phyloP scores from a whole-genome alignment of 2,113 vertebrate species.

The Cyprinodon brontotheroides region DNA sequence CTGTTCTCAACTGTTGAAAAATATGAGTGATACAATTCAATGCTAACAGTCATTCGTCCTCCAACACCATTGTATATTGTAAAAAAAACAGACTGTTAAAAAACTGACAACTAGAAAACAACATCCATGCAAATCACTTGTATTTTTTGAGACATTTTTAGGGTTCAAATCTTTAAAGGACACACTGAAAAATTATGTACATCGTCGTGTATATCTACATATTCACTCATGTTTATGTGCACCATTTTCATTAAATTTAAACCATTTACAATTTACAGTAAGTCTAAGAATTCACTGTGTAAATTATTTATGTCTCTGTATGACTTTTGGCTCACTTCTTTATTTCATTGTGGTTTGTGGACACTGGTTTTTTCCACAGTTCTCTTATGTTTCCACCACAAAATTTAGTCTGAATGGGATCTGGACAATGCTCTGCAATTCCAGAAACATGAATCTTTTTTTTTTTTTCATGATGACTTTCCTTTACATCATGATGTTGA shows the following conservation, averaged over 20 bases:
- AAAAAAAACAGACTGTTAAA: constrained; percentile 25
- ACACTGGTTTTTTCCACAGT: not conserved
- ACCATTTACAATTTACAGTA: not conserved
- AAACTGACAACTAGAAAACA: constrained; percentile 16
- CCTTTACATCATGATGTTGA: not conserved
- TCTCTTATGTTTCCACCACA: not conserved
- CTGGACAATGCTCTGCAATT: not conserved
- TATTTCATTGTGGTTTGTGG: constrained; percentile 1
- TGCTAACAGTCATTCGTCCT: constrained; percentile 4
- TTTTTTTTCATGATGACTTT: not conserved
- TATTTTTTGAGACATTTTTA: not conserved
- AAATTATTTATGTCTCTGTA: not conserved
- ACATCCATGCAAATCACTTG: constrained; percentile 20
- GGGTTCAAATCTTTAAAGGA: not conserved
- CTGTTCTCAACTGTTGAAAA: constrained; percentile 7
- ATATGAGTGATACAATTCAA: constrained; percentile 41
- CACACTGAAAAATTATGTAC: not conserved
- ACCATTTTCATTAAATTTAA: not conserved
- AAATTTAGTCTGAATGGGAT: not conserved
- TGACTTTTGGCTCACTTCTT: not conserved
- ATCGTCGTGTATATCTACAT: not conserved
- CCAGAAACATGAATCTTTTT: not conserved
- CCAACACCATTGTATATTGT: constrained; percentile 3
- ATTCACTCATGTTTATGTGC: not conserved
- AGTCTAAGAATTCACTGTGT: not conserved